Conservation (phyloP, 1,140 invertebrate species). For the Drosophila pectinifera region DNA sequence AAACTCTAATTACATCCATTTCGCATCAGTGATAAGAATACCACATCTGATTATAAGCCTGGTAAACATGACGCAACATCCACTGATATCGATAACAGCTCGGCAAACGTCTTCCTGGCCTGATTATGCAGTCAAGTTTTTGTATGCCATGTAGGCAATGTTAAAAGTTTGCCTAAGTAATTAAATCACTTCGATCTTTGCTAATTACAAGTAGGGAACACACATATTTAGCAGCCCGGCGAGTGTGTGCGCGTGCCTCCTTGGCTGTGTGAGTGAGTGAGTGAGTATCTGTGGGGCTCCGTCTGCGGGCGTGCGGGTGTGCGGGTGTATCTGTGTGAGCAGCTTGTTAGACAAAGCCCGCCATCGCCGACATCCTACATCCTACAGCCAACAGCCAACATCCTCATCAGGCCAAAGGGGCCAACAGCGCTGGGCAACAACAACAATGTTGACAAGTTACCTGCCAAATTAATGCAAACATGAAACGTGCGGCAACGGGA, state of each 20-base stretch:
- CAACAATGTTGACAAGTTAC: slow-evolving; percentile 81
- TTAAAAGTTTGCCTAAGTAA: slow-evolving; percentile 82
- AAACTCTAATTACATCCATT: slow-evolving; percentile 79
- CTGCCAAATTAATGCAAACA: slow-evolving; percentile 84
- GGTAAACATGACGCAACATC: slow-evolving; percentile 40
- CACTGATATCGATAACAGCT: slow-evolving; percentile 50
- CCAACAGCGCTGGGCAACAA: slow-evolving; percentile 51
- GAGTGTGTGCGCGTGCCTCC: slow-evolving; percentile 28
- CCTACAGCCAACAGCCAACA: slow-evolving; percentile 33
- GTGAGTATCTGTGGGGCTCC: background rate
- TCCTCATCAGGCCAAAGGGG: slow-evolving; percentile 47
- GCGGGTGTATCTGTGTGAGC: slow-evolving; percentile 32
- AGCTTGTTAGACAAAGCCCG: slow-evolving; percentile 74
- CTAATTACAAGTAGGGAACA: slow-evolving; percentile 78
- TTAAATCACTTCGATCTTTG: slow-evolving; percentile 83
- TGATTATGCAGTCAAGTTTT: slow-evolving; percentile 74
- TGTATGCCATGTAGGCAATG: slow-evolving; percentile 79
- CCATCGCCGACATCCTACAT: slow-evolving; percentile 29
- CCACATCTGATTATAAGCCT: slow-evolving; percentile 41
- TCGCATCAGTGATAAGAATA: slow-evolving; percentile 73
- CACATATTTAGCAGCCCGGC: slow-evolving; percentile 49
- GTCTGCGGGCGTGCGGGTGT: slow-evolving; percentile 4
- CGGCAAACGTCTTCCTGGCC: slow-evolving; percentile 44
- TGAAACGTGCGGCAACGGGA: slow-evolving; percentile 79
- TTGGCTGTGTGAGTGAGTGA: background rate